phyloP scores from a whole-genome alignment of 2,113 vertebrate genomes.

The Cochlearius cochlearius region DNA sequence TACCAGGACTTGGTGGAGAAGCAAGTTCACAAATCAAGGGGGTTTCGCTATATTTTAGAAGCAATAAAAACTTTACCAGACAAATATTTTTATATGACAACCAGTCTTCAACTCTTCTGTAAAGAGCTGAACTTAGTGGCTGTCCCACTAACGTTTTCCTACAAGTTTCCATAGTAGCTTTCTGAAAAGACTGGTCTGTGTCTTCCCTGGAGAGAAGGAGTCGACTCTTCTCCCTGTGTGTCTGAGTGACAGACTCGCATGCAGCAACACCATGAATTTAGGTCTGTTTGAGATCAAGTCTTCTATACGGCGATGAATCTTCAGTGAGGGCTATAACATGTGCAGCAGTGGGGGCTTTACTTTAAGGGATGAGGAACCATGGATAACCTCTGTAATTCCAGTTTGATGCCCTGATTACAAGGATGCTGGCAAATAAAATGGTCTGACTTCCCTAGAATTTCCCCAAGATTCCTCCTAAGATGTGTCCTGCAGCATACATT shows the following conservation, averaged over 20 bases:
- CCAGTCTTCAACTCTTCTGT: not conserved
- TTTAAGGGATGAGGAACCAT: not conserved
- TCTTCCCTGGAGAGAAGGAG: not conserved
- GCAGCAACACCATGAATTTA: not conserved
- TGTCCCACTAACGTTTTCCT: not conserved
- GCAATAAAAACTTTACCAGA: not conserved
- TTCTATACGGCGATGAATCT: not conserved
- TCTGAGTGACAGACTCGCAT: not conserved
- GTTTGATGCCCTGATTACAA: not conserved
- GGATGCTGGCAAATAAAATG: not conserved
- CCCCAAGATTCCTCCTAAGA: not conserved
- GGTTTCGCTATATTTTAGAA: not conserved
- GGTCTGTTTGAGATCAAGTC: not conserved
- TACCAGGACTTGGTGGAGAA: not conserved
- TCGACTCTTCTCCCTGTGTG: not conserved
- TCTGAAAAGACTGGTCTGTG: not conserved
- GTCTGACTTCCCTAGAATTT: not conserved
- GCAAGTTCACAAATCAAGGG: not conserved
- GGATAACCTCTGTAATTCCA: not conserved
- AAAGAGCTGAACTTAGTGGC: not conserved
- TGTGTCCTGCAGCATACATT: not conserved
- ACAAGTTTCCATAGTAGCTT: not conserved
- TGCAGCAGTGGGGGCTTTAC: not conserved
- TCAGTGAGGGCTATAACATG: not conserved
- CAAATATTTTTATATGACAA: not conserved